Evolutionary conservation across 2,113 vertebrate genomes (phyloP), one percentile per base, ranked within the genome.

Genomic region (Anguilla rostrata): DNA sequence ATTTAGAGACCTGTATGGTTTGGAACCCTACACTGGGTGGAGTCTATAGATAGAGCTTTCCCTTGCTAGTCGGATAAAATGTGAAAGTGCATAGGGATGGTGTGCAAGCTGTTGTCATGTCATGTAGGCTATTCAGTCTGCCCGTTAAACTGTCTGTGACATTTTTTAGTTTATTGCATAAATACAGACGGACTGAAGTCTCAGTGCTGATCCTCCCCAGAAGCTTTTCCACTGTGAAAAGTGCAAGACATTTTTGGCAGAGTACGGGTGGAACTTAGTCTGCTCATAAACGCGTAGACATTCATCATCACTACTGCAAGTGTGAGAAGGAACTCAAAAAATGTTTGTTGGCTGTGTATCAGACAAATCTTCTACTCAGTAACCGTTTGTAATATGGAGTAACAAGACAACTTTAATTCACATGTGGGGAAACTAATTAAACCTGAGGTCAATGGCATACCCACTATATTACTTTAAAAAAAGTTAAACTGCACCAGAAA

Each of bases 221-320:
- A 46, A 83, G 39, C 34, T 43, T 86, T 86, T 81, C 53, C 11
- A 57, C 81, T 4, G 53, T 40, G 39, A 39, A 81, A 81, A 81
- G 60, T 82, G 26, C 53, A 86, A 82, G 85, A 46, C 79, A 82
- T 53, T 53, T 53, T 86, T 39, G 78, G 53, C 43, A 26, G 56
- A 26, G 16, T 12, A 56, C 43, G 18, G 43, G 39, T 29, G 79
- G 57, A 86, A 71, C 56, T 20, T 22, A 14, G 14, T 57, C 78
- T 81, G 34, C 2, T 41, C 56, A 29, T 53, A 86, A 86, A 41
- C 34, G 56, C 15, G 4, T 18, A 63, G 40, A 49, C 40, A 66
- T 81, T 39, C 26, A 39, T 86, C 57, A 81, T 43, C 78, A 43
- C 41, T 16, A 0, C 56, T 22, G 81, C 26, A 22, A 85, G 34